These are phyloP conservation scores for Hedychridium roseum DNA, from an alignment of 2,888 invertebrate species.

Conservation along the genomic window DNA sequence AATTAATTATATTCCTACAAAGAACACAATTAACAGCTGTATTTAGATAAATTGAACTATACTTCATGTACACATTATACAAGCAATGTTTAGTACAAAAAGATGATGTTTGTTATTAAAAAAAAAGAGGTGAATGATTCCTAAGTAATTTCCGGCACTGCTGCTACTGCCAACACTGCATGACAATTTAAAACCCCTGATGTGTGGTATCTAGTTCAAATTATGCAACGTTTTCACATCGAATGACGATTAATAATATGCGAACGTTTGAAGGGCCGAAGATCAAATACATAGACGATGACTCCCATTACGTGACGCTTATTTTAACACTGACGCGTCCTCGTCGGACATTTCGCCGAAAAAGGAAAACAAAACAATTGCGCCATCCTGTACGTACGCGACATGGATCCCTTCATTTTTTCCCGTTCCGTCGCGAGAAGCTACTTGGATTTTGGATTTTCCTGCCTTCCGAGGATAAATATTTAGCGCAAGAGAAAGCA, in stretches of 20 bases:
- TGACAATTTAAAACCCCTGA: not conserved
- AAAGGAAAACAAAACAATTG: not conserved
- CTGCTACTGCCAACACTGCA: not conserved
- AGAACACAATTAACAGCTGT: constrained; percentile 1
- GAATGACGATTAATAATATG: not conserved
- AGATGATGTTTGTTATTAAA: not conserved
- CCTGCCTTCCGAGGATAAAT: not conserved
- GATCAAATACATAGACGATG: not conserved
- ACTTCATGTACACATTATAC: not conserved
- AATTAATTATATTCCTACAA: constrained; percentile 11
- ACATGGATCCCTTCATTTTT: not conserved
- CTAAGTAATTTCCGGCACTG: not conserved
- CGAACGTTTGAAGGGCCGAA: not conserved
- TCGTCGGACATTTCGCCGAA: not conserved
- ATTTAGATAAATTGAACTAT: not conserved
- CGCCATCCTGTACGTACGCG: not conserved
- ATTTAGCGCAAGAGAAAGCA: too few species aligned
- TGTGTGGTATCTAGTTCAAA: not conserved
- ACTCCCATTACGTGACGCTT: not conserved
- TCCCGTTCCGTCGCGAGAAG: not conserved
- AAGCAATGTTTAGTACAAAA: not conserved
- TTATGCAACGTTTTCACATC: not conserved
- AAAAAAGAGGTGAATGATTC: not conserved
- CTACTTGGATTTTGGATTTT: not conserved
- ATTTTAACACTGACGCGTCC: not conserved